Base-by-base conservation (phyloP, 1,140 invertebrate genomes). In the Patella vulgata region DNA sequence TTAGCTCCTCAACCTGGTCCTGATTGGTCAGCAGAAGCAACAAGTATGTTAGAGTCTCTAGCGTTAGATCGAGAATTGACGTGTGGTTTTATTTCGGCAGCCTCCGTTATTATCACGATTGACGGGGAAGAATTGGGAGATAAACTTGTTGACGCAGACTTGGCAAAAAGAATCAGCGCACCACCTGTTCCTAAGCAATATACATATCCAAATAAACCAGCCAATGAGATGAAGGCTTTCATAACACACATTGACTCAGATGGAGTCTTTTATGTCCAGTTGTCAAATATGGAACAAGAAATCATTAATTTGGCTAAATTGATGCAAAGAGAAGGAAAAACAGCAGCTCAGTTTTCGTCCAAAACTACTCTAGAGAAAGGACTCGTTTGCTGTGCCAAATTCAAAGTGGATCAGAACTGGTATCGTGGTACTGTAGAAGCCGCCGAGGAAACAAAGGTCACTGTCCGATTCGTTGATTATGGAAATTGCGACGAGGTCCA, bases 351-450 rank as follows among this genome's bases (percentile, higher is more conserved):
- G 14, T 14, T 17, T 12, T 31, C 63, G 12, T 8, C 40, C 12
- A 30, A 39, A 48, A 60, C 52, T 14, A 40, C 53, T n/a, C 9
- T 42, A 2, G 11, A 27, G 14, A 54, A 64, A 42, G 71, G 56
- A 23, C 51, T 31, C 17, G 33, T 59, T 19, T 77, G 74, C 48
- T 85, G 89, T 39, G 92, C 91, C 0, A 86, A 88, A 58, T 93
- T 90, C 74, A 88, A 87, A 0, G 88, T 88, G 1, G 90, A 93
- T 75, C 87, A 89, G 28, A 76, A 83, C 2, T 94, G 92, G 92
- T 94, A 93, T 72, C 85, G 93, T 61, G 91, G 91, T 0, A 86
- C 89, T 68, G 89, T 93, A 14, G 82, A 92, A 0, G 89, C 48
- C 2, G 28, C 63, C 12, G 9, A n/a, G 9, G 65, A 55, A 11